Percentiles rank a stretch among this genome's conserved stretches.
These are phyloP conservation scores for Zosterops lateralis DNA, from an alignment of 2,113 vertebrate species.

Conservation along the genomic window DNA sequence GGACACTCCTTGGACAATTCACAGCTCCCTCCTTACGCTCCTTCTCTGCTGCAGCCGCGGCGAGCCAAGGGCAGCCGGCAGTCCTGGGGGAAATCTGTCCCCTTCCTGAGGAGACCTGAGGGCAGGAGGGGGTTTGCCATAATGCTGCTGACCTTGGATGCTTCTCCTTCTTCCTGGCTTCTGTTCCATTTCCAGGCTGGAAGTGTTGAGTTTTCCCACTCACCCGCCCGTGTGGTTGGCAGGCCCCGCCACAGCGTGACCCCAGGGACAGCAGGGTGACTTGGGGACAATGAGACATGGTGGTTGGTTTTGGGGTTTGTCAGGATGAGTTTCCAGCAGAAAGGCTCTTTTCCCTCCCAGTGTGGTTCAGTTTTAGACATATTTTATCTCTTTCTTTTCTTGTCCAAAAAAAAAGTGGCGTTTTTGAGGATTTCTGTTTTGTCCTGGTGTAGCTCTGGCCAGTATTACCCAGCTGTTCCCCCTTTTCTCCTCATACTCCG, in stretches of 20 bases:
- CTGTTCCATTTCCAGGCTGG: not conserved
- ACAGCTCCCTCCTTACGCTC: not conserved
- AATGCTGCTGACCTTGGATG: not conserved
- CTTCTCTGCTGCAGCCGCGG: not conserved
- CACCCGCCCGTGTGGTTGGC: not conserved
- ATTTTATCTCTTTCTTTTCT: not conserved
- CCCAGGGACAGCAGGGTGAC: not conserved
- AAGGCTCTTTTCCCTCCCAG: not conserved
- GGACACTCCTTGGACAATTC: not conserved
- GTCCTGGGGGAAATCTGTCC: not conserved
- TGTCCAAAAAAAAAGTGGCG: not conserved
- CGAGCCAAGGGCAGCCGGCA: not conserved
- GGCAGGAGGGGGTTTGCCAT: not conserved
- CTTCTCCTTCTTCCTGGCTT: not conserved
- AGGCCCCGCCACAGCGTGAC: not conserved
- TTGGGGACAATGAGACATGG: not conserved
- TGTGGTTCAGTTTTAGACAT: not conserved
- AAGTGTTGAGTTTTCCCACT: not conserved
- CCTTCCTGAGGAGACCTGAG: not conserved
- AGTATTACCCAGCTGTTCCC: not conserved
- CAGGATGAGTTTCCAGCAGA: not conserved
- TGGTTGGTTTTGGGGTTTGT: not conserved
- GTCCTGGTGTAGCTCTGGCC: not conserved
- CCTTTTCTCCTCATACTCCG: not conserved
- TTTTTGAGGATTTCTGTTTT: not conserved